Percentiles rank a stretch among this genome's conserved stretches.
Evolutionary conservation across 2,113 vertebrate species (phyloP).

Genomic region (Erythrolamprus reginae): DNA sequence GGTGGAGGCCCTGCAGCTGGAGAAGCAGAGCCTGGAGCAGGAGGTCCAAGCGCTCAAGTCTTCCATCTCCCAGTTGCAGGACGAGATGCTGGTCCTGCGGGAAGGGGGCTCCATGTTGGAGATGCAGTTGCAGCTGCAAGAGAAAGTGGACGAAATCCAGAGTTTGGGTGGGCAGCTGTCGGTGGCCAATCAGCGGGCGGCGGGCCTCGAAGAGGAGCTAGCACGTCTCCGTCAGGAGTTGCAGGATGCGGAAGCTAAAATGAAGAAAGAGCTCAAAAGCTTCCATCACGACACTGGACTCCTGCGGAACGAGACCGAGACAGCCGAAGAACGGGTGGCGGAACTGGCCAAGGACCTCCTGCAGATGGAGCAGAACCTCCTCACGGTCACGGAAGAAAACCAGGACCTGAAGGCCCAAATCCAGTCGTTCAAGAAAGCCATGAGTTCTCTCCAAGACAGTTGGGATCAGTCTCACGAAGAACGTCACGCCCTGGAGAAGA

Average conservation of each 20-base stretch:
- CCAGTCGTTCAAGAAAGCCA: conserved; percentile 83
- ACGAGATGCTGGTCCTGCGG: conserved; percentile 47
- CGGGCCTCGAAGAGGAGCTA: conserved; percentile 66
- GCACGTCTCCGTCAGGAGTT: conserved; percentile 51
- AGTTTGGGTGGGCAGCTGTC: conserved; percentile 73
- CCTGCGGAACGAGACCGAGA: conserved; percentile 90
- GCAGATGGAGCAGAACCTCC: conserved; percentile 83
- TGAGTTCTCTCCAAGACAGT: conserved; percentile 88
- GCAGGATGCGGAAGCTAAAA: conserved; percentile 62
- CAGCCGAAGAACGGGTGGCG: conserved; percentile 90
- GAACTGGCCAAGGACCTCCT: conserved; percentile 89
- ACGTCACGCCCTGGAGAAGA: conserved; percentile 56
- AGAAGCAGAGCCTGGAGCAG: conserved; percentile 54
- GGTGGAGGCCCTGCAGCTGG: conserved; percentile 48
- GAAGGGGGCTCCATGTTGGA: conserved; percentile 37
- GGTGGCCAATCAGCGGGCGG: conserved; percentile 62
- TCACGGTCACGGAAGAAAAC: conserved; percentile 76
- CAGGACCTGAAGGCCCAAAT: conserved; percentile 78
- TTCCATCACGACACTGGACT: conserved; percentile 88
- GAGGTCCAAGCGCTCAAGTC: conserved; percentile 57
- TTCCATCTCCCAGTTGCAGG: conserved; percentile 40
- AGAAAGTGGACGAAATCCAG: conserved; percentile 62
- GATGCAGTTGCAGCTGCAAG: conserved; percentile 67
- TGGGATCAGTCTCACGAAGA: conserved; percentile 78
- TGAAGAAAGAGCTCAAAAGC: conserved; percentile 79